A percentile compares a stretch with the other conserved stretches of the same genome.
These are phyloP conservation scores for Belgica antarctica DNA, from an alignment of 2,888 invertebrate genomes.

Conservation along the genomic window DNA sequence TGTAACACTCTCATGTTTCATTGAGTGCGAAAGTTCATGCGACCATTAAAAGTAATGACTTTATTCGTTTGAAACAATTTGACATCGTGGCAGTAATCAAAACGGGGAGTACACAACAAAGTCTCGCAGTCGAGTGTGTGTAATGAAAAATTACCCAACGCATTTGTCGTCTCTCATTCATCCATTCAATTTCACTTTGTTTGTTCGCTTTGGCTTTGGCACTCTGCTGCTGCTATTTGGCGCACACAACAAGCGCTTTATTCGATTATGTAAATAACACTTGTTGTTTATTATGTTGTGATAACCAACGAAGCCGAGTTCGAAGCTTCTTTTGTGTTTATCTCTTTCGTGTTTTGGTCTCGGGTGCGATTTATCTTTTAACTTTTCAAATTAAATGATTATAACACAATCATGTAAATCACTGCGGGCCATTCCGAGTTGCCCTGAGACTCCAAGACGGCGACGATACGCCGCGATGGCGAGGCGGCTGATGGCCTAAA, in stretches of 20 bases:
- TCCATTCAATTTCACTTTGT: constrained; percentile 1
- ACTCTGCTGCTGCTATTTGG: background rate
- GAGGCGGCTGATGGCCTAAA: background rate
- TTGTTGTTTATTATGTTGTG: constrained; percentile 34
- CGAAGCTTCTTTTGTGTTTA: background rate
- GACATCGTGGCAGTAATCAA: background rate
- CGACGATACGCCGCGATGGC: background rate
- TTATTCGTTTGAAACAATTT: constrained; percentile 41
- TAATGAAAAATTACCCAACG: constrained; percentile 41
- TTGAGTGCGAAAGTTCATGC: constrained; percentile 38
- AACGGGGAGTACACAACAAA: constrained; percentile 2
- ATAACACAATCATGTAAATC: background rate
- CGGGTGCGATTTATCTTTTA: background rate
- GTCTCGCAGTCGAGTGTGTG: background rate
- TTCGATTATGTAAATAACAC: constrained; percentile 42
- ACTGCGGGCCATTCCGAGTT: background rate
- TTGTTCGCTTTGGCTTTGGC: background rate
- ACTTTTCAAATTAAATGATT: constrained; percentile 5
- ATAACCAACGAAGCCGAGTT: constrained; percentile 18
- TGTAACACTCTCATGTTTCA: background rate
- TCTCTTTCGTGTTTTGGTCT: background rate
- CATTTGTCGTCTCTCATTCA: constrained; percentile 17
- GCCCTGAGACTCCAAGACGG: background rate
- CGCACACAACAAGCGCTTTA: constrained; percentile 8
- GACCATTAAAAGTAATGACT: constrained; percentile 37